These are phyloP conservation scores for Dicrostonyx torquatus DNA, from an alignment of 2,797 vertebrate genomes.

Conservation along the genomic window DNA sequence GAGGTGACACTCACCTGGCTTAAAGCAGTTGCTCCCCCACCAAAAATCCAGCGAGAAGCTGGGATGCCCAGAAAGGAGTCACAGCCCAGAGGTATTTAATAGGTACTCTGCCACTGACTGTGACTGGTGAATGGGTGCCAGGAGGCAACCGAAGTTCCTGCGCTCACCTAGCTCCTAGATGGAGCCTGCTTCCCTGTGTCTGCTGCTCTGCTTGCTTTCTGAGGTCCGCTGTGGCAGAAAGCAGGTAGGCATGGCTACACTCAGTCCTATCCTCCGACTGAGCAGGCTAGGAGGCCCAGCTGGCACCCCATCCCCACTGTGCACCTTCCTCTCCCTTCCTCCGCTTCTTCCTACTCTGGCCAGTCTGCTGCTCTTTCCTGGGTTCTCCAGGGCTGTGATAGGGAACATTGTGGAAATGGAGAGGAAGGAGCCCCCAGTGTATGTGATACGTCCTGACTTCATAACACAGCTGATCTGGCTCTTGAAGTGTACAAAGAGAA, in stretches of 20 bases:
- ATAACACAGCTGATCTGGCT: constrained; percentile 1
- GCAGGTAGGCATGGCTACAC: neutral
- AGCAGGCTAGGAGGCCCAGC: neutral
- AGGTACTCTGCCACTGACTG: neutral
- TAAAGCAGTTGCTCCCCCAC: neutral
- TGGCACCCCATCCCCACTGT: neutral
- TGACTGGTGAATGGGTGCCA: neutral
- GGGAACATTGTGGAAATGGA: neutral
- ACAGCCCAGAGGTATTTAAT: neutral
- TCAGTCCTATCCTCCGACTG: neutral
- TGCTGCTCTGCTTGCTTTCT: neutral
- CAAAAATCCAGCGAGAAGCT: neutral
- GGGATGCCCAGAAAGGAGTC: neutral
- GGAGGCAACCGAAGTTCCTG: neutral
- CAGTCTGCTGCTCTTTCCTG: constrained; percentile 59
- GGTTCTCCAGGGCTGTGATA: constrained; percentile 9
- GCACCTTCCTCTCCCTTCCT: neutral
- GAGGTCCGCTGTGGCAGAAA: neutral
- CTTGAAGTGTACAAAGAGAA: constrained; percentile 42
- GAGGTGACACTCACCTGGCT: constrained; percentile 40
- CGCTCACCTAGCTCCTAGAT: neutral
- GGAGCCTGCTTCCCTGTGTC: neutral
- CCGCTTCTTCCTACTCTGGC: neutral
- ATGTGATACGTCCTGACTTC: constrained; percentile 24
- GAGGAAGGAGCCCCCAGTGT: neutral